Evolutionary conservation across 2,113 vertebrate species (phyloP).

Genomic region (Noctilio leporinus): DNA sequence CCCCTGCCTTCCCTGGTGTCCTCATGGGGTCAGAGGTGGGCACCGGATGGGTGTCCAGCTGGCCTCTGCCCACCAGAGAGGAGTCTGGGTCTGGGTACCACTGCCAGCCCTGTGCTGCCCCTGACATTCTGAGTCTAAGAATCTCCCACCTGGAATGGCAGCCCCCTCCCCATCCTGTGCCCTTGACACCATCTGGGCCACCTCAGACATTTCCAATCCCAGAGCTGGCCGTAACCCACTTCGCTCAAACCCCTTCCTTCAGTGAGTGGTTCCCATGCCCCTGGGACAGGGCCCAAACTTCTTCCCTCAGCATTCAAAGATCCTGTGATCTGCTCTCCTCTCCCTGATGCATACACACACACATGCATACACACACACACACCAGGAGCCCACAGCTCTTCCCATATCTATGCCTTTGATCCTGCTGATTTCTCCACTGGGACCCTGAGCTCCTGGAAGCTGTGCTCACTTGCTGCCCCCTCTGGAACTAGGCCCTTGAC

Average conservation of each 20-base stretch:
- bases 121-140: background rate
- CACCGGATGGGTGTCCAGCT: background rate
- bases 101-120: background rate
- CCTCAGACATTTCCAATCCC: background rate
- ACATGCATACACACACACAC: background rate
- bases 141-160: background rate
- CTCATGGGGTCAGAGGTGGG: background rate
- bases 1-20: no score
- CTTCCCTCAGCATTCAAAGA: background rate
- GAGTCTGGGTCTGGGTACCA: background rate
- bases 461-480: background rate
- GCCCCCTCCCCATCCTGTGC: background rate
- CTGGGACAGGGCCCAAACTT: background rate
- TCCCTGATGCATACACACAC: fast-evolving
- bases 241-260: background rate
- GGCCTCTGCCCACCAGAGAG: background rate
- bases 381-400: background rate
- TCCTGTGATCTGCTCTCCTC: background rate
- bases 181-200: background rate
- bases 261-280: background rate
- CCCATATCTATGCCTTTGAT: background rate
- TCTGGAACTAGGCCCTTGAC: background rate
- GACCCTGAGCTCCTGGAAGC: background rate
- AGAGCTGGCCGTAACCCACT: background rate
- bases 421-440: background rate